These are phyloP conservation scores for Gorsachius magnificus DNA, from an alignment of 2,797 vertebrate genomes.

Conservation along the genomic window DNA sequence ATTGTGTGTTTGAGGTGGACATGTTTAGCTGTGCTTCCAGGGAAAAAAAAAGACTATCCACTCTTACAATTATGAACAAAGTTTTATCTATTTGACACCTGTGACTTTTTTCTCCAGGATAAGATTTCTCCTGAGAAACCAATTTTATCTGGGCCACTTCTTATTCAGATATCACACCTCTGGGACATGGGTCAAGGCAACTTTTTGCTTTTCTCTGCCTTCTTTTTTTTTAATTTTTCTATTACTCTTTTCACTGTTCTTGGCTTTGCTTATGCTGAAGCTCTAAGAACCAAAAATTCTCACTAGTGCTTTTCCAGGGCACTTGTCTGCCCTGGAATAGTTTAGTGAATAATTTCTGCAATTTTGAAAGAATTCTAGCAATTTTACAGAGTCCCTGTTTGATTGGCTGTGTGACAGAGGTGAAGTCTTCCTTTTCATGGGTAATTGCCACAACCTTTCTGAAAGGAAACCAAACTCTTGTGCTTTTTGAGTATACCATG, in stretches of 20 bases:
- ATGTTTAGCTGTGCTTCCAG: neutral
- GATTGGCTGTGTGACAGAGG: neutral
- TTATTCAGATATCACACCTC: neutral
- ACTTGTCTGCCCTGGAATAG: neutral
- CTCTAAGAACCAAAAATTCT: neutral
- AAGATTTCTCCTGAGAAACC: neutral
- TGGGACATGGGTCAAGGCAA: neutral
- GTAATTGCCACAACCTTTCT: neutral
- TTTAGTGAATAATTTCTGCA: neutral
- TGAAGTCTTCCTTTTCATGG: neutral
- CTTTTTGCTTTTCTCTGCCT: neutral
- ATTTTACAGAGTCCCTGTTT: neutral
- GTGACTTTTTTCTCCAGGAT: neutral
- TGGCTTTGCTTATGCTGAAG: neutral
- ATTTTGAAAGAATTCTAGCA: neutral
- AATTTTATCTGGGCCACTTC: neutral
- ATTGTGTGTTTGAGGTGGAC: neutral
- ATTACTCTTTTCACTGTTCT: neutral
- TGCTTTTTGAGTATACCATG: neutral
- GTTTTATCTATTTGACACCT: neutral
- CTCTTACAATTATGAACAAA: neutral
- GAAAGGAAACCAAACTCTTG: neutral
- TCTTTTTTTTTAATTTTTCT: neutral
- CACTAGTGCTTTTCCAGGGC: neutral
- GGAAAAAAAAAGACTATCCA: neutral